Base-by-base conservation (phyloP, 2,797 vertebrate species). In the Girardinus metallicus region DNA sequence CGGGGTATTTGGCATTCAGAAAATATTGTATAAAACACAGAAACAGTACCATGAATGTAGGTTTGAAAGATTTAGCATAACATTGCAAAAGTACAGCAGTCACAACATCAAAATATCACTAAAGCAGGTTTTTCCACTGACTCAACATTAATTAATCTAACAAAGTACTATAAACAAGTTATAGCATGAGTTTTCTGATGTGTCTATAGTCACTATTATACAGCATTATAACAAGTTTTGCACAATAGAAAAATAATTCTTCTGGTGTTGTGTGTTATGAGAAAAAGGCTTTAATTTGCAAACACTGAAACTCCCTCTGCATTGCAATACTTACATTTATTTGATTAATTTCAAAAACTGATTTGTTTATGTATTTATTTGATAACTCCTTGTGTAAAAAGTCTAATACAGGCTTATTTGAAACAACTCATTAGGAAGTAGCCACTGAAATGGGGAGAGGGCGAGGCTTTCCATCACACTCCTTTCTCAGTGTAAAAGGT, bases 331-430 rank as follows among this genome's bases (percentile, higher is more conserved):
- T 34, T 23, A 18, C 10, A 66, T 21, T 21, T 36, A 36, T 64
- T 66, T 66, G 16, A 36, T 36, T 36, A 0, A 4, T 66, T 66
- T 36, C 3, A 62, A 62, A 62, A 62, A 62, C 5, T 2, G n/a
- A 29, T 8, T 31, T 57, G 26, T 57, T 29, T 18, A 53, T 51
- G 1, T 51, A 23, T 9, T 78, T 51, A 26, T 53, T 77, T 75
- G 76, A 51, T 57, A 78, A 83, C 46, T 5, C 78, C 68, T 60
- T 70, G 51, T 21, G 34, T 70, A 87, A 85, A 88, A 81, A 39
- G 39, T 78, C 80, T 76, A 71, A 80, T 55, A 78, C 86, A 80
- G 47, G 74, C 49, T 71, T 78, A 60, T 73, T 71, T 74, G 34
- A 49, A 70, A 89, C 80, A 77, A 77, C 34, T 41, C 34, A 76